Conservation (phyloP, 2,113 vertebrate species). For the Zonotrichia leucophrys region DNA sequence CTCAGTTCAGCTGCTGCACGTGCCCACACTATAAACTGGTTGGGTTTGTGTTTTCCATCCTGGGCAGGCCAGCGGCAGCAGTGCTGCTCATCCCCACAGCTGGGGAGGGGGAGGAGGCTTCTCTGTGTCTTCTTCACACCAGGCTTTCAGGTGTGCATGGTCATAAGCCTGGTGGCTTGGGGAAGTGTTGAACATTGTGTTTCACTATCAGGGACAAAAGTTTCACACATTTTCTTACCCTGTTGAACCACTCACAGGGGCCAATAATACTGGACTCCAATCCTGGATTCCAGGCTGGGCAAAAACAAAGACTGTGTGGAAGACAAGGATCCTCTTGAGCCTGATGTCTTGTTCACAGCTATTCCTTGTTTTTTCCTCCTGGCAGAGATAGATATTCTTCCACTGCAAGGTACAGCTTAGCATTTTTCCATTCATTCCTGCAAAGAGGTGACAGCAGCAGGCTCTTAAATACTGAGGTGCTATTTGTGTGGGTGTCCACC, state of each 20-base stretch:
- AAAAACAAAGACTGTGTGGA: background rate
- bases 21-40: background rate
- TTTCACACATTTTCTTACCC: background rate
- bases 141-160: background rate
- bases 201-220: background rate
- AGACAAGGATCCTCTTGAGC: background rate
- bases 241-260: background rate
- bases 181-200: background rate
- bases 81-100: background rate
- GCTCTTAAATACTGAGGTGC: background rate
- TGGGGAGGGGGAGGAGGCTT: background rate
- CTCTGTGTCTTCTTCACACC: background rate
- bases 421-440: background rate
- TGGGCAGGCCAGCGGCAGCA: background rate
- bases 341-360: background rate
- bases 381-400: background rate
- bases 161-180: background rate
- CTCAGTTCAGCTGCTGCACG: background rate
- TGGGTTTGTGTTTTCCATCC: background rate
- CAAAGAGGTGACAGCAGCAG: background rate
- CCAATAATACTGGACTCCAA: background rate
- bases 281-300: background rate
- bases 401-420: background rate
- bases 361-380: background rate
- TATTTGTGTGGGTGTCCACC: background rate